phyloP scores from a whole-genome alignment of 2,888 invertebrate species.

The Xestia sexstrigata region DNA sequence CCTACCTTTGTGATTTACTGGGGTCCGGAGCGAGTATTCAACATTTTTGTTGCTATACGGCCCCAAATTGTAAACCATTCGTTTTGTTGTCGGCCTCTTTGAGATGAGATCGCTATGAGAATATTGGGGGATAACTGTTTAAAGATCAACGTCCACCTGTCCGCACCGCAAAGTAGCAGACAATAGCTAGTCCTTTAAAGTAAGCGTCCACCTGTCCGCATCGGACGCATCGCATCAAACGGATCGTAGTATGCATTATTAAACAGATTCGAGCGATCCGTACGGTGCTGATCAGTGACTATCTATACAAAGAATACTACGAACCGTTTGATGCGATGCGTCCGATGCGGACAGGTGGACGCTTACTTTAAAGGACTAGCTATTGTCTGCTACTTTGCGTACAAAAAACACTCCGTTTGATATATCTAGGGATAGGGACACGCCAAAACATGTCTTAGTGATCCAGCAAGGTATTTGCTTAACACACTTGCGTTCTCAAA shows the following conservation, averaged over 20 bases:
- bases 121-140: constrained; percentile 14
- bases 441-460: background rate
- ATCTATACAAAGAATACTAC: too few species aligned
- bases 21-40: constrained; percentile 57
- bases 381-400: background rate
- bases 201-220: too few species aligned
- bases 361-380: too few species aligned
- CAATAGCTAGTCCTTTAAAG: too few species aligned
- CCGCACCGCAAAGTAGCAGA: too few species aligned
- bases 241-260: too few species aligned
- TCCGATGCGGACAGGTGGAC: too few species aligned
- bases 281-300: too few species aligned
- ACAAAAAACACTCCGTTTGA: background rate
- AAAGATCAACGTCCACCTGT: too few species aligned
- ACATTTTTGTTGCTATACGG: constrained; percentile 55
- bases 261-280: too few species aligned
- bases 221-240: too few species aligned
- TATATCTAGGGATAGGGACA: background rate
- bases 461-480: background rate
- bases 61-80: constrained; percentile 23
- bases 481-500: background rate
- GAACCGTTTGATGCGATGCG: too few species aligned
- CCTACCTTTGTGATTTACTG: constrained; percentile 84
- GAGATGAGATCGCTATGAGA: background rate
- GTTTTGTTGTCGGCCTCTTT: constrained; percentile 39